These are phyloP conservation scores for Sicus ferrugineus DNA, from an alignment of 2,888 invertebrate genomes.

Conservation along the genomic window DNA sequence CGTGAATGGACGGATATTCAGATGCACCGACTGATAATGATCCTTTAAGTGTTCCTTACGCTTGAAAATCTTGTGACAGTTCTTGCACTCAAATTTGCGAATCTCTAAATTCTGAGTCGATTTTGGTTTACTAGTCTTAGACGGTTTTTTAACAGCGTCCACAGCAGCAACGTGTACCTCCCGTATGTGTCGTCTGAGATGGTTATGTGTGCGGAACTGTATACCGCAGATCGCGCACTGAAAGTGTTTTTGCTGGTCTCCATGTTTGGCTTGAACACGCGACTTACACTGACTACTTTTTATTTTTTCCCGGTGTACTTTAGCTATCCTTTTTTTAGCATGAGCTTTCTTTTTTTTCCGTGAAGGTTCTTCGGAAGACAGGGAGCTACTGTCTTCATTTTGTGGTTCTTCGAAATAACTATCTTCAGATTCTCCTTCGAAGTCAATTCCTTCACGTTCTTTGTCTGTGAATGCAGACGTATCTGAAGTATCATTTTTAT, in stretches of 20 bases:
- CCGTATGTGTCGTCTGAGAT: slow-evolving; percentile 28
- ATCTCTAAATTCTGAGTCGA: background rate
- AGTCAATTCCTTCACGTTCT: background rate
- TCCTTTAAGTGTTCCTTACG: slow-evolving; percentile 35
- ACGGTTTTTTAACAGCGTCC: too few relatives aligned
- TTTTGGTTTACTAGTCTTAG: background rate
- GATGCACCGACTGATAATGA: slow-evolving; percentile 39
- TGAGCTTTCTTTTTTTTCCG: background rate
- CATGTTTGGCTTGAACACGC: slow-evolving; percentile 19
- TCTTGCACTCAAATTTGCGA: slow-evolving; percentile 29
- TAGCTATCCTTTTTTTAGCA: background rate
- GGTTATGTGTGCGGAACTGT: slow-evolving; percentile 10
- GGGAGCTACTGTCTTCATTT: background rate
- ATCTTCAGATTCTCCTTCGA: too few relatives aligned
- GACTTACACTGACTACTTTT: slow-evolving; percentile 25
- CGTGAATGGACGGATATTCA: slow-evolving; percentile 34
- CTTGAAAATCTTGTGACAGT: slow-evolving; percentile 38
- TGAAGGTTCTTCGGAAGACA: background rate
- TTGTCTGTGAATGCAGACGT: background rate
- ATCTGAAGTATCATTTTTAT: background rate
- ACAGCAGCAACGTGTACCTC: slow-evolving; percentile 25
- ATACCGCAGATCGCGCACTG: slow-evolving; percentile 32
- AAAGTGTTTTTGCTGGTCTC: slow-evolving; percentile 25
- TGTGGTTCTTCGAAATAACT: background rate
- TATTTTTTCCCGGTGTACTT: slow-evolving; percentile 4